phyloP scores from a whole-genome alignment of 2,113 vertebrate genomes.

The Sciurus niger region DNA sequence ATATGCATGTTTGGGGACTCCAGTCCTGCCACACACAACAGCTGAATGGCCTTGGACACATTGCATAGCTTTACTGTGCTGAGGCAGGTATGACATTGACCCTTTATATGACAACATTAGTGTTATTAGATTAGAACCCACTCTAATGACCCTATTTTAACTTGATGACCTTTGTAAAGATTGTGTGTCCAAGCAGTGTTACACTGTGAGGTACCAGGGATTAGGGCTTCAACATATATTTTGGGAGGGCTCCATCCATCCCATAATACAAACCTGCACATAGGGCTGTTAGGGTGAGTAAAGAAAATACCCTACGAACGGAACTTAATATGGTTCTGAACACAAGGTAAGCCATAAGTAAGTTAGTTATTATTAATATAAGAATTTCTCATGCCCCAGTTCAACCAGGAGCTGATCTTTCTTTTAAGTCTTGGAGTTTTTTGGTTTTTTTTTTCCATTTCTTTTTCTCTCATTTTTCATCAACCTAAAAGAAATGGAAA shows the following conservation, averaged over 20 bases:
- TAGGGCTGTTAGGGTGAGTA: not conserved
- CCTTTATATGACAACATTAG: not conserved
- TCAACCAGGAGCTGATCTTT: not conserved
- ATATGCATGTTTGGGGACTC: not conserved
- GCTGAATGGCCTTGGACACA: not conserved
- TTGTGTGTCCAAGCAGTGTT: not conserved
- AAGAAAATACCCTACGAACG: not conserved
- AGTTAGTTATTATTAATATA: not conserved
- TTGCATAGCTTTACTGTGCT: not conserved
- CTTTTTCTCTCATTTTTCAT: conserved; percentile 38
- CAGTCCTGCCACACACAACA: not conserved
- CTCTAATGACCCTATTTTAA: not conserved
- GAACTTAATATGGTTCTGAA: not conserved
- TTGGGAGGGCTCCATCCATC: not conserved
- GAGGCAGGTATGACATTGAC: no score
- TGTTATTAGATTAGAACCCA: not conserved
- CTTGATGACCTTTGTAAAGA: not conserved
- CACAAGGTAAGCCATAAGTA: not conserved
- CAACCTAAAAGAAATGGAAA: not conserved
- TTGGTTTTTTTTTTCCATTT: not conserved
- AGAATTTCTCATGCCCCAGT: not conserved
- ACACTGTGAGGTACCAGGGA: not conserved
- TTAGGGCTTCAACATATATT: not conserved
- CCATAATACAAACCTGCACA: not conserved
- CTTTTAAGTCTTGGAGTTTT: not conserved